Evolutionary conservation across 2,797 vertebrate genomes (phyloP).

Genomic region (Pseudochaenichthys georgianus): DNA sequence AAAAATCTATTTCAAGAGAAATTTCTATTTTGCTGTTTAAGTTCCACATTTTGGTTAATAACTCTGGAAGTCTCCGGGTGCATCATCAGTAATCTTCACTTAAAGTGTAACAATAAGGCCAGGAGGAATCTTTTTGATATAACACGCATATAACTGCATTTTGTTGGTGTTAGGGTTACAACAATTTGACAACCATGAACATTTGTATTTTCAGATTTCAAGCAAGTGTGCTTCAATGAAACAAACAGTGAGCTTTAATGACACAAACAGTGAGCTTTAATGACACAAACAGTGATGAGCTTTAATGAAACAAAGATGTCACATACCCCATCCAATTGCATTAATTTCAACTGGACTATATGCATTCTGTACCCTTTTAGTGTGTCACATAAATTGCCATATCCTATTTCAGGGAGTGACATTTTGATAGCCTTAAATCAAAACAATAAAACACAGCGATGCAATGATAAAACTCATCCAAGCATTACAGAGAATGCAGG

Average conservation of each 20-base stretch:
- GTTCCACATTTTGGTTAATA: neutral
- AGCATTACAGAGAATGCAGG: neutral
- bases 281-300: too few relatives aligned
- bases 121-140: too few relatives aligned
- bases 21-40: neutral
- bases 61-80: neutral
- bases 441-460: neutral
- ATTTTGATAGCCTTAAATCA: slow-evolving; percentile 14
- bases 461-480: neutral
- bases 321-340: neutral
- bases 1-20: neutral
- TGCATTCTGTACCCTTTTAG: neutral
- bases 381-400: neutral
- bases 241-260: neutral
- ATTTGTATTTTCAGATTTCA: too few relatives aligned
- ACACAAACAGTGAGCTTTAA: too few relatives aligned
- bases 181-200: too few relatives aligned
- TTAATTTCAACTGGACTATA: neutral
- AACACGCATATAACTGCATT: neutral
- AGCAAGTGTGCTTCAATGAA: neutral
- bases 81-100: neutral
- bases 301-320: neutral
- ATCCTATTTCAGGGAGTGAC: slow-evolving; percentile 30
- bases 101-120: too few relatives aligned
- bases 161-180: too few relatives aligned